Evolutionary conservation across 2,888 invertebrate species (phyloP).

Genomic region (Tricholauxania praeusta): DNA sequence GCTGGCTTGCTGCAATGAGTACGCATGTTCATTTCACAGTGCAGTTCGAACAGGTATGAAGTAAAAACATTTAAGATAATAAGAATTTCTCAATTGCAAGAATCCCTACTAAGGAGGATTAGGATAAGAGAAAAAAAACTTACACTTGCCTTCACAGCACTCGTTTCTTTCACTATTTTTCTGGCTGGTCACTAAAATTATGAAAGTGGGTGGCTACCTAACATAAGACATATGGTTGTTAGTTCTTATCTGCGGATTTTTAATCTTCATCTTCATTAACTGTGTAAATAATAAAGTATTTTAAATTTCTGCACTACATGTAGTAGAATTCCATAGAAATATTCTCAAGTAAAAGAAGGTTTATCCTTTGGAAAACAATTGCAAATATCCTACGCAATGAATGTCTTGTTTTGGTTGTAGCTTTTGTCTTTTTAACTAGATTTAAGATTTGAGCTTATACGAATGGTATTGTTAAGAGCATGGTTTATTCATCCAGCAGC

Average conservation of each 20-base stretch:
- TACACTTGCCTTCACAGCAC: background rate
- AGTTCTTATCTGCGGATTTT: slow-evolving; percentile 29
- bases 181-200: background rate
- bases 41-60: background rate
- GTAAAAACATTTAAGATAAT: background rate
- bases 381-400: slow-evolving; percentile 31
- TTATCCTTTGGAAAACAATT: slow-evolving; percentile 37
- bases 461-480: background rate
- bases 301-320: slow-evolving; percentile 19
- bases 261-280: slow-evolving; percentile 46
- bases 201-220: slow-evolving; percentile 32
- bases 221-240: background rate
- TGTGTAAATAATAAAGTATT: slow-evolving; percentile 38
- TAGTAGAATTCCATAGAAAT: slow-evolving; percentile 29
- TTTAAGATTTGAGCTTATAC: slow-evolving; percentile 26
- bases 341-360: slow-evolving; percentile 45
- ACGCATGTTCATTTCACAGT: slow-evolving; percentile 29
- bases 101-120: slow-evolving; percentile 33
- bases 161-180: too few species aligned
- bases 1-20: background rate
- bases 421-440: slow-evolving; percentile 44
- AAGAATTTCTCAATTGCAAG: background rate
- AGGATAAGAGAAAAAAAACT: background rate
- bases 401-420: slow-evolving; percentile 35
- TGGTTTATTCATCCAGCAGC: background rate